These are phyloP conservation scores for Holacanthella duospinosa DNA, from an alignment of 2,888 invertebrate genomes.

Conservation along the genomic window DNA sequence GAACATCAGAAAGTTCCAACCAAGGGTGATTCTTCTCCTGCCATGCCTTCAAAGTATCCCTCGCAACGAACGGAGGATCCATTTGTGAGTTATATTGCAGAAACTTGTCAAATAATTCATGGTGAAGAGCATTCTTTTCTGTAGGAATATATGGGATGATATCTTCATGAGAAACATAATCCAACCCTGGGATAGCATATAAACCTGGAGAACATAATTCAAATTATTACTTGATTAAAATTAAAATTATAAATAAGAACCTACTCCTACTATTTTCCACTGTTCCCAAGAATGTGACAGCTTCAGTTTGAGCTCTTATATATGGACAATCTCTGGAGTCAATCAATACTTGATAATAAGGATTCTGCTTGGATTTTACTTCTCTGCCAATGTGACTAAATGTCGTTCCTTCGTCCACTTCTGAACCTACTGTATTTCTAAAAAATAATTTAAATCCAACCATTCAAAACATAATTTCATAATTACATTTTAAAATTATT, in stretches of 20 bases:
- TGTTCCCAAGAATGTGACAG: slow-evolving; percentile 91
- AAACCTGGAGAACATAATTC: slow-evolving; percentile 42
- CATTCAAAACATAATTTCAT: neutral
- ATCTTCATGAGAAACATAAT: slow-evolving; percentile 97
- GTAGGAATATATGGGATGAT: slow-evolving; percentile 85
- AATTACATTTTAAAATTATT: slow-evolving; percentile 4
- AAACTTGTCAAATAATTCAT: slow-evolving; percentile 95
- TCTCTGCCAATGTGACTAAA: slow-evolving; percentile 58
- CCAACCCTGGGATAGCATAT: slow-evolving; percentile 92
- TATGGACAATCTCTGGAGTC: slow-evolving; percentile 93
- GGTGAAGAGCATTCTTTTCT: slow-evolving; percentile 79
- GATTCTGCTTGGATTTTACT: slow-evolving; percentile 79
- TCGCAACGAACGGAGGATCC: slow-evolving; percentile 78
- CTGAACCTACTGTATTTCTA: slow-evolving; percentile 19
- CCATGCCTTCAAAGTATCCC: slow-evolving; percentile 87
- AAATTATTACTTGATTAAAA: neutral
- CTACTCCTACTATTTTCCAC: slow-evolving; percentile 82
- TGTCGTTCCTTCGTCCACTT: slow-evolving; percentile 36
- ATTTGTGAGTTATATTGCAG: slow-evolving; percentile 65
- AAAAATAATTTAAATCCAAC: slow-evolving; percentile 12
- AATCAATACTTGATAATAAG: slow-evolving; percentile 95
- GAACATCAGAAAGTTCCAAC: slow-evolving; percentile 91
- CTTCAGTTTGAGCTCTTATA: slow-evolving; percentile 95
- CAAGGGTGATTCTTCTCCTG: slow-evolving; percentile 96
- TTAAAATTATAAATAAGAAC: slow-evolving; percentile 4